Conservation (phyloP, 1,140 invertebrate species). For the Apis florea region DNA sequence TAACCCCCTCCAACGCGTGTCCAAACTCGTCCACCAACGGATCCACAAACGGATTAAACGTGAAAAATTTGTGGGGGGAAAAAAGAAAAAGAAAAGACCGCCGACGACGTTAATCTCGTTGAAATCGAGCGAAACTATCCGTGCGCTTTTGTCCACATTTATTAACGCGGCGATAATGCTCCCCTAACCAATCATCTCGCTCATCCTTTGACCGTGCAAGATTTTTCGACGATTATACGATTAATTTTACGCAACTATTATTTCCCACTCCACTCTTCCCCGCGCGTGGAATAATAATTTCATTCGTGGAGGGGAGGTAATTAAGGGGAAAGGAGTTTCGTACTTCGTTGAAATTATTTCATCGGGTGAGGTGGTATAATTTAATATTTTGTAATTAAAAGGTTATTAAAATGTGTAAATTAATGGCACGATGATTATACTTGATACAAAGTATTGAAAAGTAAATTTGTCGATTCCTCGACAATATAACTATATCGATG, state of each 20-base stretch:
- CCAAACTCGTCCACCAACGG: neutral
- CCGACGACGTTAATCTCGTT: constrained; percentile 1
- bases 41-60: constrained; percentile 3
- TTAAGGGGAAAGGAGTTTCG: no score
- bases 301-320: neutral
- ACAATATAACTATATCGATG: no score
- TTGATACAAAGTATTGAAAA: no score
- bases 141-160: neutral
- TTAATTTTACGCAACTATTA: neutral
- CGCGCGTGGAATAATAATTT: neutral
- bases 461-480: no score
- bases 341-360: no score
- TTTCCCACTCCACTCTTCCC: neutral
- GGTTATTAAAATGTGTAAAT: no score
- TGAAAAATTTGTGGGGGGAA: neutral
- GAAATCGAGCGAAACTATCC: neutral
- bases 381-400: no score
- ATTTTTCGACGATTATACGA: neutral
- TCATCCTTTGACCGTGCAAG: neutral
- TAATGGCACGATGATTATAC: no score
- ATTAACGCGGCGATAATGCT: no score
- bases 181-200: no score
- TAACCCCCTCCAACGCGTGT: neutral
- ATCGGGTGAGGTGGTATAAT: no score
- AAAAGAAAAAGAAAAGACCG: neutral